These are phyloP conservation scores for Trogon surrucura DNA, from an alignment of 2,113 vertebrate genomes.

Conservation along the genomic window DNA sequence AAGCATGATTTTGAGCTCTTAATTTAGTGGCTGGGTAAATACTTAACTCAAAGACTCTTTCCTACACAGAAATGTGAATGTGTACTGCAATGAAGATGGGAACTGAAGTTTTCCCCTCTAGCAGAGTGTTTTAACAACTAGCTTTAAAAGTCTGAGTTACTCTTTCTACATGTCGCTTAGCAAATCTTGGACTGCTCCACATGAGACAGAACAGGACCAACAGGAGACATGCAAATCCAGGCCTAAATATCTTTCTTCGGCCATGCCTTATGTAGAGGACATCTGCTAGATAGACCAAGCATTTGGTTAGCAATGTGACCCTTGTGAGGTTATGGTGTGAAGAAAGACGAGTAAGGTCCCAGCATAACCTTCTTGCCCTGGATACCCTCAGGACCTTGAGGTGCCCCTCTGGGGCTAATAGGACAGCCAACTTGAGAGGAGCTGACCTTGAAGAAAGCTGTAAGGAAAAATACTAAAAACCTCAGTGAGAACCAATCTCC, in stretches of 20 bases:
- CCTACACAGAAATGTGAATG: not conserved
- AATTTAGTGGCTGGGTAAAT: not conserved
- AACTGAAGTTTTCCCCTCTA: not conserved
- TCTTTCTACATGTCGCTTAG: not conserved
- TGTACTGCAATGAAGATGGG: not conserved
- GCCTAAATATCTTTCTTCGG: not conserved
- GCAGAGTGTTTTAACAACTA: not conserved
- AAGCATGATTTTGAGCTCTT: not conserved
- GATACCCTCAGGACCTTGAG: not conserved
- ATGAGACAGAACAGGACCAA: not conserved
- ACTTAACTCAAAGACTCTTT: not conserved
- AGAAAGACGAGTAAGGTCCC: not conserved
- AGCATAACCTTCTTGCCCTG: not conserved
- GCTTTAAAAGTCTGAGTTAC: not conserved
- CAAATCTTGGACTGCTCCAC: not conserved
- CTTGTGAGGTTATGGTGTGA: not conserved
- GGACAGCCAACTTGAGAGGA: not conserved
- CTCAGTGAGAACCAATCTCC: fast-evolving
- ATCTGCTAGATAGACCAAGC: not conserved
- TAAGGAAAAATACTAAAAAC: not conserved
- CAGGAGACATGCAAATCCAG: not conserved
- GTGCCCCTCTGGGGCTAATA: not conserved
- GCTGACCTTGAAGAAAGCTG: not conserved
- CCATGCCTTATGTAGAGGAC: not conserved
- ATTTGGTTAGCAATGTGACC: not conserved